phyloP scores from a whole-genome alignment of 2,888 invertebrate genomes.

The Sisyra terminalis region DNA sequence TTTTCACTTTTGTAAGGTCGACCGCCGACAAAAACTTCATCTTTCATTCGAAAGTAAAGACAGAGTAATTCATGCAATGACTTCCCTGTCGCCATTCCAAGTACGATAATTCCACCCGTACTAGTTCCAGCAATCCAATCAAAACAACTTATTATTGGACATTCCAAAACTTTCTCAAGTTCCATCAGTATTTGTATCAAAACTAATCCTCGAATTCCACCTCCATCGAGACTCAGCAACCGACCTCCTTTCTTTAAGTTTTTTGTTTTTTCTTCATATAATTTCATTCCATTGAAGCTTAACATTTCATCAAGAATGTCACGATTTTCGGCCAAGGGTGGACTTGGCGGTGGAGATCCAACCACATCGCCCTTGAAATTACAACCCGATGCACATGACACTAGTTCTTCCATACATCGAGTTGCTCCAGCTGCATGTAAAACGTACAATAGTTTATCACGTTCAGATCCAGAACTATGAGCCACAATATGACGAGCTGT shows the following conservation, averaged over 20 bases:
- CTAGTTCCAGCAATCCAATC: slow-evolving; percentile 87
- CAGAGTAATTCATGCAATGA: slow-evolving; percentile 70
- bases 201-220: slow-evolving; percentile 84
- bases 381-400: slow-evolving; percentile 58
- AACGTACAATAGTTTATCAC: slow-evolving; percentile 56
- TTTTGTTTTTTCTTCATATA: slow-evolving; percentile 25
- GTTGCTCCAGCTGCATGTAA: slow-evolving; percentile 76
- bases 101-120: slow-evolving; percentile 81
- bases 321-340: slow-evolving; percentile 41
- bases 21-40: slow-evolving; percentile 79
- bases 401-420: slow-evolving; percentile 39
- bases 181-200: slow-evolving; percentile 63
- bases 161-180: slow-evolving; percentile 51
- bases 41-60: slow-evolving; percentile 87
- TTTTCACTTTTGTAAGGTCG: slow-evolving; percentile 80
- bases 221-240: slow-evolving; percentile 81
- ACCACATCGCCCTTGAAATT: slow-evolving; percentile 49
- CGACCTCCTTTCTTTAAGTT: slow-evolving; percentile 31
- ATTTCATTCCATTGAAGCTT: slow-evolving; percentile 44
- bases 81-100: slow-evolving; percentile 69
- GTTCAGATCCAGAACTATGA: slow-evolving; percentile 20
- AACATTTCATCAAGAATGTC: slow-evolving; percentile 56
- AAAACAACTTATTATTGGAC: slow-evolving; percentile 69
- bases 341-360: slow-evolving; percentile 56
- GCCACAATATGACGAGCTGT: slow-evolving; percentile 65